Base-by-base conservation (phyloP, 2,113 vertebrate genomes). In the Trichomycterus rosablanca region DNA sequence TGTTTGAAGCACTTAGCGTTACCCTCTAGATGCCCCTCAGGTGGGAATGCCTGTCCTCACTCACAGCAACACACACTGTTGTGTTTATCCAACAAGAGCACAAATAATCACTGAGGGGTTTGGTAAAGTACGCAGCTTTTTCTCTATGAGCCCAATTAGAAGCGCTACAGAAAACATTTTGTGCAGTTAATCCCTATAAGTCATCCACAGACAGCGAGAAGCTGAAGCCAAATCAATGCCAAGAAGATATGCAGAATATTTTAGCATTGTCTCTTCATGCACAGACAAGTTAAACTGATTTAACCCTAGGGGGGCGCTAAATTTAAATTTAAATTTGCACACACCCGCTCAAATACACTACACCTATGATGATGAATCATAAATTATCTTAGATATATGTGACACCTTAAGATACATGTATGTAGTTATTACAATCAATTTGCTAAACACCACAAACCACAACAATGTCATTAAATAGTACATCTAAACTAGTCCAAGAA, bases 101-200 rank as follows among this genome's bases (percentile, higher is more conserved):
- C 80, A 87, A 89, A 89, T 87, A 87, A 82, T 52, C 82, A 19
- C 87, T 73, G 63, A 73, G 87, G 84, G 85, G 81, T 53, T 57
- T n/a, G 46, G 54, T 59, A 7, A 30, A 30, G 3, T 3, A 30
- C 26, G 7, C 26, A 30, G n/a, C 26, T 30, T 30, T 3, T 30
- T 30, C 26, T 7, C n/a, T 7, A 30, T 30, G 26, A 30, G 23
- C n/a, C n/a, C n/a, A n/a, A n/a, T n/a, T n/a, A n/a, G n/a, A n/a
- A n/a, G n/a, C n/a, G n/a, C n/a, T n/a, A n/a, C n/a, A n/a, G n/a
- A n/a, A n/a, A n/a, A n/a, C n/a, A n/a, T n/a, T n/a, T n/a, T n/a
- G n/a, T n/a, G n/a, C 42, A 63, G 51, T 43, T 45, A 53, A 14
- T 2, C 50, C 28, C 14, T 43, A 44, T 53, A 24, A 44, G 19